Evolutionary conservation across 2,888 invertebrate species (phyloP), one percentile per base, ranked within the genome.

Genomic region (Uloborus plumipes): DNA sequence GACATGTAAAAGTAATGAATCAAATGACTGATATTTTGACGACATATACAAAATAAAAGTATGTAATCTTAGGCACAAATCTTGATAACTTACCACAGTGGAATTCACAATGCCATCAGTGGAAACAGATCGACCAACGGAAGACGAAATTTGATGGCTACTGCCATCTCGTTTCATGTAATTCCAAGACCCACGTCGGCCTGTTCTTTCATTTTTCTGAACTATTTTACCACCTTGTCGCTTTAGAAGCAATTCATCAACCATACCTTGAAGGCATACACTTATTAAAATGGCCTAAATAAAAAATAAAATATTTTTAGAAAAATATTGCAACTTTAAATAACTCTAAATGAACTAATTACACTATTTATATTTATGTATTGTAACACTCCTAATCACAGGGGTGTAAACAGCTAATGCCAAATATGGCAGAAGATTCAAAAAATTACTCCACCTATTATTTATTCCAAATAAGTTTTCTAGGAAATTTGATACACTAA

Each of bases 251-350:
- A 99, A 90, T 89, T 99, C 98, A 88, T 98, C 96, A 0, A 99
- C 98, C 92, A 99, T 96, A n/a, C 89, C 88, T 91, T 98, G 95
- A 78, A 99, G 91, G 88, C 97, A 97, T 77, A 97, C 94, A 49
- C 98, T 98, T 92, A 99, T 96, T 84, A 99, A 92, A 88, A 98
- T 97, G 0, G 98, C 96, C 90, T 91, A 87, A 20, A 59, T 59
- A 14, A n/a, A 26, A 26, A 3, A 3, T 26, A 26, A 26, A 55
- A 58, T 4, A 53, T n/a, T 14, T 16, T 26, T 64, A 3, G 26
- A 26, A 22, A n/a, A 39, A 64, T 22, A 15, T 62, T 62, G 26
- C 64, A 58, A 58, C 2, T 58, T 18, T 20, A 15, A 50, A 15
- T 15, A 50, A n/a, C n/a, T n/a, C 4, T 26, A 26, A 26, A 4